Conservation (phyloP, 2,888 invertebrate genomes). For the Epinotia ramella region DNA sequence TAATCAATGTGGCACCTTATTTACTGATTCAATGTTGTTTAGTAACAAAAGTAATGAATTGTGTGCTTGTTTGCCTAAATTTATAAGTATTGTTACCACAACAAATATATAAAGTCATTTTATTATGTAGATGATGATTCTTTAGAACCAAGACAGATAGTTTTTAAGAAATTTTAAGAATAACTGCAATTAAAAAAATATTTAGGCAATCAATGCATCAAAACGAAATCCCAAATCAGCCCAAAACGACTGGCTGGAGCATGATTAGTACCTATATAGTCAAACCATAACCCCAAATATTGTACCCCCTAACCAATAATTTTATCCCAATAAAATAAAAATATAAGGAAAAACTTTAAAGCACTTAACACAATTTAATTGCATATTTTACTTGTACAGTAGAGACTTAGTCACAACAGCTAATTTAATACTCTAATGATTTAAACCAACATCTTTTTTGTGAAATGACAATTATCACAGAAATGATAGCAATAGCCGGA, state of each 20-base stretch:
- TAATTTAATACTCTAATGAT: background rate
- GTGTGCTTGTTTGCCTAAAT: constrained; percentile 44
- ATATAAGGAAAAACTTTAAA: background rate
- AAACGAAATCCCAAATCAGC: constrained; percentile 51
- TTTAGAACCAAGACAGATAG: too few species aligned
- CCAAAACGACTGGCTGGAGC: constrained; percentile 61
- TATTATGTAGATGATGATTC: background rate
- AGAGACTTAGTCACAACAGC: too few species aligned
- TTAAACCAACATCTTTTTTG: background rate
- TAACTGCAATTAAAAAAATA: constrained; percentile 1
- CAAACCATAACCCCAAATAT: constrained; percentile 8
- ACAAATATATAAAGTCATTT: background rate
- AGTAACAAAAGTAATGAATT: constrained; percentile 50
- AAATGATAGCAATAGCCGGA: background rate
- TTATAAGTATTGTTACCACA: constrained; percentile 6
- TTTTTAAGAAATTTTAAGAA: background rate
- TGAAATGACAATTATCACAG: background rate
- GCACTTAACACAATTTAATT: background rate
- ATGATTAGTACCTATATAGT: constrained; percentile 52
- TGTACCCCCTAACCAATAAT: constrained; percentile 32
- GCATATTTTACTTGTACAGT: background rate
- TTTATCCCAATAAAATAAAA: constrained; percentile 31
- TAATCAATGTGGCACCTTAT: constrained; percentile 59
- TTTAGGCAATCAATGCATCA: constrained; percentile 28
- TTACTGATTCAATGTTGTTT: constrained; percentile 68